phyloP scores from a whole-genome alignment of 2,797 vertebrate species.

The Thalassophryne amazonica region DNA sequence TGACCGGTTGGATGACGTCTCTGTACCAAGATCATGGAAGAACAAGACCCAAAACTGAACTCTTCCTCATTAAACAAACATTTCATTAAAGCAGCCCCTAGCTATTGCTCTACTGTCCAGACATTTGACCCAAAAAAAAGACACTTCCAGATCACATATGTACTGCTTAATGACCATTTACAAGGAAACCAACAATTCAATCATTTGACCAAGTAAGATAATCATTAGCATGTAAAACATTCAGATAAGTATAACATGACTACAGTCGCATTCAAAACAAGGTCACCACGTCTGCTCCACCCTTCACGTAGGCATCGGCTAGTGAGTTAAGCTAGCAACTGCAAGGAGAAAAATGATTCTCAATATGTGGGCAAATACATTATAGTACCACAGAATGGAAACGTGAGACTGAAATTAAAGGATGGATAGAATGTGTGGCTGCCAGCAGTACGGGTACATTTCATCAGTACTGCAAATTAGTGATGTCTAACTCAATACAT shows the following conservation, averaged over 20 bases:
- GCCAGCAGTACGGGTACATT: too few species aligned
- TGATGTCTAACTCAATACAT: too few species aligned
- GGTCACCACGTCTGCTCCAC: too few species aligned
- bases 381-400: too few species aligned
- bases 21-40: slow-evolving; percentile 35
- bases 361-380: too few species aligned
- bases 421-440: too few species aligned
- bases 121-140: slow-evolving; percentile 7
- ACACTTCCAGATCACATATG: neutral
- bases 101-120: slow-evolving; percentile 29
- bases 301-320: too few species aligned
- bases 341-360: too few species aligned
- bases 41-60: slow-evolving; percentile 21
- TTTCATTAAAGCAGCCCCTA: slow-evolving; percentile 22
- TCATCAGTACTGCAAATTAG: too few species aligned
- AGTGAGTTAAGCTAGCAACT: too few species aligned
- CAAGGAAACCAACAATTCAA: neutral
- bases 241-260: slow-evolving; percentile 29
- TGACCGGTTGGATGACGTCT: slow-evolving; percentile 50
- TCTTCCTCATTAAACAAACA: slow-evolving; percentile 29
- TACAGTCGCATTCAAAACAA: slow-evolving; percentile 1
- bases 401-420: too few species aligned
- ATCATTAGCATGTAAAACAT: slow-evolving; percentile 17
- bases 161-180: slow-evolving; percentile 3
- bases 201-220: slow-evolving; percentile 13